Evolutionary conservation across 2,888 invertebrate species (phyloP).

Genomic region (Drepana falcataria): DNA sequence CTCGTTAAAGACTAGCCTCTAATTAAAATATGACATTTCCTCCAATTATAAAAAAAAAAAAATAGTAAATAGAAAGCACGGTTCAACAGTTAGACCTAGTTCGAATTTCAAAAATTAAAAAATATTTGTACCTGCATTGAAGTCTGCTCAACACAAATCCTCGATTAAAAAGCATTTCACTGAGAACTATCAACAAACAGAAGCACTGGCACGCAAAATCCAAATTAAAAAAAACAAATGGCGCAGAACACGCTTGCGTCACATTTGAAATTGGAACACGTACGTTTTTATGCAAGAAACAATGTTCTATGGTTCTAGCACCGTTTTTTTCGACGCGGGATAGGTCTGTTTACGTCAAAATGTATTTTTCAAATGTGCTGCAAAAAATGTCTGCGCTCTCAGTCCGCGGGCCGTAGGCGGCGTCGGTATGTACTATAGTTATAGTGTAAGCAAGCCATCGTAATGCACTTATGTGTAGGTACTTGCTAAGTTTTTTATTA

Average conservation of each 20-base stretch:
- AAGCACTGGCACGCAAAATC: slow-evolving; percentile 19
- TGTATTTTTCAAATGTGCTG: slow-evolving; percentile 75
- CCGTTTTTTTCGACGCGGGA: slow-evolving; percentile 40
- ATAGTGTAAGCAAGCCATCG: slow-evolving; percentile 56
- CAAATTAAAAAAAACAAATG: slow-evolving; percentile 3
- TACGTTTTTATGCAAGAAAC: background rate
- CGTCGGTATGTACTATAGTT: slow-evolving; percentile 64
- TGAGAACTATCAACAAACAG: slow-evolving; percentile 32
- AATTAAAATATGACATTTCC: background rate
- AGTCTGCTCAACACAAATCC: slow-evolving; percentile 32
- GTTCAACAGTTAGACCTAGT: too few relatives aligned
- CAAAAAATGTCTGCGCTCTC: slow-evolving; percentile 70
- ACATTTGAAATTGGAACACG: slow-evolving; percentile 9
- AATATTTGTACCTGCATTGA: slow-evolving; percentile 57
- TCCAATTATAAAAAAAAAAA: background rate
- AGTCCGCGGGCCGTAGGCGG: slow-evolving; percentile 63
- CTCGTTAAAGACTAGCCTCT: background rate
- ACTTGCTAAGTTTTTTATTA: slow-evolving; percentile 77
- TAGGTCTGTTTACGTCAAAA: slow-evolving; percentile 74
- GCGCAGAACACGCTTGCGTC: slow-evolving; percentile 3
- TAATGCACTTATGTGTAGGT: slow-evolving; percentile 75
- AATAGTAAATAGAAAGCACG: too few relatives aligned
- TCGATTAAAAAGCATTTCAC: slow-evolving; percentile 43
- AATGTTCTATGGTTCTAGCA: slow-evolving; percentile 6
- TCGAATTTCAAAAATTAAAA: background rate